Evolutionary conservation across 2,797 vertebrate species (phyloP).

Genomic region (Gymnopithys bicolor): DNA sequence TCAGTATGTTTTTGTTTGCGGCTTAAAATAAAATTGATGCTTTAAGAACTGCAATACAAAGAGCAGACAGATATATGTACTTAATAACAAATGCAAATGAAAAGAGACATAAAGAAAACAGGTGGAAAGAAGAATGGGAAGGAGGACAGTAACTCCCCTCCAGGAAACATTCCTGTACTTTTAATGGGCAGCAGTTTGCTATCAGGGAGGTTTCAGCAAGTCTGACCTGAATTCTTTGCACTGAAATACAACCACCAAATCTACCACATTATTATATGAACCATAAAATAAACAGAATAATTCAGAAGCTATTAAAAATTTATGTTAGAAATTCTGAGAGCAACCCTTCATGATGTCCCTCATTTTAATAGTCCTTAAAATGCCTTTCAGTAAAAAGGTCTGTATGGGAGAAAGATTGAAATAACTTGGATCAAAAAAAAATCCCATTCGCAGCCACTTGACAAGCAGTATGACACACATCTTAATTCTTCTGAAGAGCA

Average conservation of each 20-base stretch:
- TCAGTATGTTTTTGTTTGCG: not conserved
- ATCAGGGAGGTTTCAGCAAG: not conserved
- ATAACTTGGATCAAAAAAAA: conserved; percentile 3
- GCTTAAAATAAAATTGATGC: not conserved
- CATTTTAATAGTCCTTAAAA: conserved; percentile 48
- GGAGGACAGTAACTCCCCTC: not conserved
- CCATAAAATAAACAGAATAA: conserved; percentile 65
- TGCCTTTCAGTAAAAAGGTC: not conserved
- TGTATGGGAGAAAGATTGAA: not conserved
- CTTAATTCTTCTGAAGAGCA: not conserved
- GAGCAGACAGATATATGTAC: not conserved
- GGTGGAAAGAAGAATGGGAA: not conserved
- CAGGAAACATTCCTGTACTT: not conserved
- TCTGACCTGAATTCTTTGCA: conserved; percentile 33
- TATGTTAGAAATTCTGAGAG: conserved; percentile 34
- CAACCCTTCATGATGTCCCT: not conserved
- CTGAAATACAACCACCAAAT: conserved; percentile 19
- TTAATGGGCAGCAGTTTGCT: not conserved
- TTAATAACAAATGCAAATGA: not conserved
- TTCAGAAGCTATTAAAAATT: conserved; percentile 65
- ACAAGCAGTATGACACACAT: not conserved
- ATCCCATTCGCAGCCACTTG: not conserved
- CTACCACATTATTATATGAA: conserved; percentile 16
- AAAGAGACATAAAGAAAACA: not conserved
- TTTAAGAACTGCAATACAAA: not conserved